Percentiles rank a stretch among this genome's conserved stretches.
These are phyloP conservation scores for Ctenoplectra terminalis DNA, from an alignment of 1,140 invertebrate genomes.

Conservation along the genomic window DNA sequence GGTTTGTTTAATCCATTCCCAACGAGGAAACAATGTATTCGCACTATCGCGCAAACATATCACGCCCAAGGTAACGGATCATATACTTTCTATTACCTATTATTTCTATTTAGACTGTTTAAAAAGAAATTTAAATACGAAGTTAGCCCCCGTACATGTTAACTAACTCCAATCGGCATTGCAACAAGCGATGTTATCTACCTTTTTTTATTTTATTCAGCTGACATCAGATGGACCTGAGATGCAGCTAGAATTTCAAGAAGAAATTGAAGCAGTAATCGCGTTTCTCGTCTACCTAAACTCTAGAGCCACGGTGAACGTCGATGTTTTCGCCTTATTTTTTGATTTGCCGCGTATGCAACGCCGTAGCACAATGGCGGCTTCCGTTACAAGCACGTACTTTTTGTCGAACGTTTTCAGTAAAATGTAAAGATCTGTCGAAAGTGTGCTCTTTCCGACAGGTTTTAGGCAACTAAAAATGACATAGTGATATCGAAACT, in stretches of 20 bases:
- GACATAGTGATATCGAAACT: slow-evolving; percentile 38
- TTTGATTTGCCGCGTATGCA: slow-evolving; percentile 56
- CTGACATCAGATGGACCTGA: neutral
- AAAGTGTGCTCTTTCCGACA: slow-evolving; percentile 37
- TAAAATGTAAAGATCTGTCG: slow-evolving; percentile 60
- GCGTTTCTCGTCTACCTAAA: neutral
- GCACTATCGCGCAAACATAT: neutral
- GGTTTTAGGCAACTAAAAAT: slow-evolving; percentile 46
- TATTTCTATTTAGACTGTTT: neutral
- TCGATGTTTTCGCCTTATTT: slow-evolving; percentile 45
- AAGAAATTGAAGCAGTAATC: neutral
- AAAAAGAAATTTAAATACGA: neutral
- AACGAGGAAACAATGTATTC: neutral
- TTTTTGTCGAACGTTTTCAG: slow-evolving; percentile 38
- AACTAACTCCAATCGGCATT: neutral
- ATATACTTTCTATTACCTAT: neutral
- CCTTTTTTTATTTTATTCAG: neutral
- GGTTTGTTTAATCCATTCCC: neutral
- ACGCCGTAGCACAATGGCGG: slow-evolving; percentile 62
- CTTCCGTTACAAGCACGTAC: slow-evolving; percentile 61
- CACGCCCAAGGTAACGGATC: neutral
- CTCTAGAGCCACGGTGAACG: neutral
- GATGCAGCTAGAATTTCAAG: neutral
- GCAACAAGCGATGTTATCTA: neutral
- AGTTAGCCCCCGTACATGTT: neutral